Evolutionary conservation across 2,797 vertebrate species (phyloP), one percentile per base, ranked within the genome.

Genomic region (Prunella strophiata): DNA sequence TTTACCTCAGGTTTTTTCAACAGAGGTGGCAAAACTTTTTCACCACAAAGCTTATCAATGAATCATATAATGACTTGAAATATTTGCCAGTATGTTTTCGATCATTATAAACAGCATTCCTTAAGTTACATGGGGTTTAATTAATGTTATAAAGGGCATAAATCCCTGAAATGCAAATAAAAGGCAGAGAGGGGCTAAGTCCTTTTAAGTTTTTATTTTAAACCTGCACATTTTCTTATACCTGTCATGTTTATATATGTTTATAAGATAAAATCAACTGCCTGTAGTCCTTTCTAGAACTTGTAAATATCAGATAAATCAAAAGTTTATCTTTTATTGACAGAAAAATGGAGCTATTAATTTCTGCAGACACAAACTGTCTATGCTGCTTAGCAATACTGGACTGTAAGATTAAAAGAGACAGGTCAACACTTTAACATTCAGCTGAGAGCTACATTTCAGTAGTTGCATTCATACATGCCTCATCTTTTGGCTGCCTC

Each of bases 401-500:
- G 29, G 52, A 14, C 59, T 51, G 3, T 34, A 57, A 79, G 70
- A 67, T 81, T 59, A 36, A 74, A 59, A 59, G 52, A 89, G 74
- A 82, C 85, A 94, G 87, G 93, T 40, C 57, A 54, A 95, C 79
- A 42, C 93, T 91, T 81, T 38, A 6, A 58, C 80, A 88, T 71
- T 91, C 88, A 83, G 54, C 59, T 45, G 82, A 91, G 94, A 95
- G 75, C 34, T 73, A 27, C 80, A 61, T 76, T 77, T 85, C 19
- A 6, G 78, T 71, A 63, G 78, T 16, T 94, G 77, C 70, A 89
- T 83, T 94, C 92, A 76, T 94, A 78, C 42, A n/a, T 15, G 36
- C 47, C 95, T 96, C 8, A 9, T 89, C 89, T 96, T 85, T 96
- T 97, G 96, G 96, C 95, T 96, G 95, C 80, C 59, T 94, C 43